A percentile compares a stretch with the other conserved stretches of the same genome.
Evolutionary conservation across 2,113 vertebrate species (phyloP).

Genomic region (Pseudorhombus dupliciocellatus): DNA sequence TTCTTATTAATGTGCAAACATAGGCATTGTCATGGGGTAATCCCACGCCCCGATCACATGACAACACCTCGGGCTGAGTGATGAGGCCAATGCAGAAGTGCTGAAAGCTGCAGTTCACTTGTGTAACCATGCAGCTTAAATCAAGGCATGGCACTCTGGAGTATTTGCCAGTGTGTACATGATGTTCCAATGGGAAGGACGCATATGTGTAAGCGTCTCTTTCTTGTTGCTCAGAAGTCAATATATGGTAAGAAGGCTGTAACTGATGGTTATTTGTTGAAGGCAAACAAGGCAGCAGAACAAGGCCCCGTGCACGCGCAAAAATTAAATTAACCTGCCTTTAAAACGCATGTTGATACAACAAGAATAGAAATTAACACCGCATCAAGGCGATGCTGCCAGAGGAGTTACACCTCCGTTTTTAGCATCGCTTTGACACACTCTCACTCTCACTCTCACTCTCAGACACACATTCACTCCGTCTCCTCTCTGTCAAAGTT

Average conservation of each 20-base stretch:
- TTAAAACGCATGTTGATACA: not conserved
- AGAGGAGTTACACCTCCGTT: not conserved
- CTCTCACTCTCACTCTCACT: not conserved
- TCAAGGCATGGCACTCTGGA: not conserved
- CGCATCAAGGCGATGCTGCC: not conserved
- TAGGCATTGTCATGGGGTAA: too few species aligned
- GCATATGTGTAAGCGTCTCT: not conserved
- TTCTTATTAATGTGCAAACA: too few species aligned
- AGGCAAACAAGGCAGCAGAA: conserved; percentile 8
- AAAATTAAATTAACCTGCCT: not conserved
- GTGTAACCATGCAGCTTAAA: not conserved
- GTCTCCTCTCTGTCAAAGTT: not conserved
- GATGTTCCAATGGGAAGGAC: not conserved
- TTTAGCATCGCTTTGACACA: conserved; percentile 2
- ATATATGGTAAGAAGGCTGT: not conserved
- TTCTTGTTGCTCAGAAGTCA: not conserved
- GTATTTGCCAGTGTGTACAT: not conserved
- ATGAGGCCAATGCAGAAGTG: too few species aligned
- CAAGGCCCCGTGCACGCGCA: not conserved
- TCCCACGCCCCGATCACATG: too few species aligned
- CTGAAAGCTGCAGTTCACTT: too few species aligned
- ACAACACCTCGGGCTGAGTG: too few species aligned
- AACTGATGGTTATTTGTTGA: not conserved
- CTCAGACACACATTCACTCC: not conserved
- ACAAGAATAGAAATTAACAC: conserved; percentile 4